These are phyloP conservation scores for Sebastes nivosus DNA, from an alignment of 2,797 vertebrate species.

Conservation along the genomic window DNA sequence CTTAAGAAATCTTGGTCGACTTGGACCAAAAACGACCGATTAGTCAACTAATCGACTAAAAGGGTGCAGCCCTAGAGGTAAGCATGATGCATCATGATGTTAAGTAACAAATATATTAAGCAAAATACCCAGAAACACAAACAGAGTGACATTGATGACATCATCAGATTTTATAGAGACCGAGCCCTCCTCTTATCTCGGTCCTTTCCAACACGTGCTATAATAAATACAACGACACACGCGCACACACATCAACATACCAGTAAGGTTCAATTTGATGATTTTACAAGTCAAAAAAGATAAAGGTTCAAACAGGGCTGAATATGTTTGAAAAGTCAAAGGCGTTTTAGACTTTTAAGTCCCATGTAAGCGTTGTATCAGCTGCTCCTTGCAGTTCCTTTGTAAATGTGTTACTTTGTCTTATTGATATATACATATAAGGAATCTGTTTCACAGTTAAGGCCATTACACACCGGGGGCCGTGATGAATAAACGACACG, in stretches of 20 bases:
- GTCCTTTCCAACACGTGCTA: neutral
- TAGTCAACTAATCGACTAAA: too few species aligned
- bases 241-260: neutral
- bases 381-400: neutral
- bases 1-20: too few species aligned
- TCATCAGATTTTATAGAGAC: conserved; percentile 19
- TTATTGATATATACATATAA: neutral
- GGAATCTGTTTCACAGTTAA: neutral
- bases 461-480: too few species aligned
- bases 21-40: too few species aligned
- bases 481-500: too few species aligned
- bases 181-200: neutral
- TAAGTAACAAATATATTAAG: neutral
- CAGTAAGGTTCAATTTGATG: neutral
- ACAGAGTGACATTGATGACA: neutral
- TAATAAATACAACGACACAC: neutral
- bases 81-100: neutral
- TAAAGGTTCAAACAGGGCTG: neutral
- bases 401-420: neutral
- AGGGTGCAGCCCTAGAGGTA: too few species aligned
- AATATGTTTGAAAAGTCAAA: neutral
- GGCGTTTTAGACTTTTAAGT: neutral
- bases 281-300: neutral
- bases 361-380: neutral
- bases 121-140: conserved; percentile 6